Percentiles rank a stretch among this genome's conserved stretches.
Conservation (phyloP, 1,140 invertebrate genomes). For the Meloidogyne exigua region DNA sequence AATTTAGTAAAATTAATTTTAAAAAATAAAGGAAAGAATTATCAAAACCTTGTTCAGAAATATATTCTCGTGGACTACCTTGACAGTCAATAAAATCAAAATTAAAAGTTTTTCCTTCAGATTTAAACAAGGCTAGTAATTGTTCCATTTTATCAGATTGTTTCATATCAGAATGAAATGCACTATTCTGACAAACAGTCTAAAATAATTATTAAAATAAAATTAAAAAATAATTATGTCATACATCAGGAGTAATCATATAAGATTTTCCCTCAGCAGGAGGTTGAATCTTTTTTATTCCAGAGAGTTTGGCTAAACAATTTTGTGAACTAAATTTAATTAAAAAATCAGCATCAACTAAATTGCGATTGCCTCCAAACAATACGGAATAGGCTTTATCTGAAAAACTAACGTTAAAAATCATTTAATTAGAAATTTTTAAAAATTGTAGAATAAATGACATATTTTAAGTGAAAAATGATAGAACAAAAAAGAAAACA, state of each 20-base stretch:
- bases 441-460: no score
- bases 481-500: no score
- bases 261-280: constrained; percentile 47
- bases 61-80: constrained; percentile 43
- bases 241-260: constrained; percentile 43
- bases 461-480: no score
- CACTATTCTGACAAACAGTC: constrained; percentile 21
- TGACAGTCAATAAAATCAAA: constrained; percentile 41
- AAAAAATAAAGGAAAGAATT: no score
- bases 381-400: constrained; percentile 35
- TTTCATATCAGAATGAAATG: constrained; percentile 18
- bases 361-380: constrained; percentile 27
- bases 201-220: neutral
- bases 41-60: constrained; percentile 38
- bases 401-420: no score
- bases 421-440: no score
- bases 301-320: constrained; percentile 50
- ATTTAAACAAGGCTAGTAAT: constrained; percentile 36
- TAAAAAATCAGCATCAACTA: constrained; percentile 45
- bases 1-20: no score
- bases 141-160: constrained; percentile 41
- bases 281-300: constrained; percentile 22
- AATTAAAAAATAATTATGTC: neutral
- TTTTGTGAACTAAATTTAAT: constrained; percentile 46
- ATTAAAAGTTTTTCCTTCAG: constrained; percentile 34